Conservation (phyloP, 2,113 vertebrate species). For the Megalops atlanticus region DNA sequence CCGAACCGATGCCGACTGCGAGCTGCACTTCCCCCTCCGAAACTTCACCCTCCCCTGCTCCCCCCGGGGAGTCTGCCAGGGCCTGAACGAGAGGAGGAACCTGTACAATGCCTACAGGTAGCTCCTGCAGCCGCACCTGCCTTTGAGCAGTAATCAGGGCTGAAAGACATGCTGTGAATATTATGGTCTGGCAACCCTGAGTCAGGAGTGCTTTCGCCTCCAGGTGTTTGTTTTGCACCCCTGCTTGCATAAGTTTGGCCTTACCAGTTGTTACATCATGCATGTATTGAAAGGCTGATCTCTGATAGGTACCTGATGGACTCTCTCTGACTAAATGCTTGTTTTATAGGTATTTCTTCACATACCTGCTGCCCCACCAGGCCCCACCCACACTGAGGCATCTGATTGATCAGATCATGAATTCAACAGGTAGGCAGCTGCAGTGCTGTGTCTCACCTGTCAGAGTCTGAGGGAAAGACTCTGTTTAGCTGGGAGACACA, state of each 20-base stretch:
- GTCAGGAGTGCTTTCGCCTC: neutral
- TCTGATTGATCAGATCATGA: slow-evolving; percentile 82
- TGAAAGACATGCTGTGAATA: neutral
- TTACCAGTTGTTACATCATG: too few species aligned
- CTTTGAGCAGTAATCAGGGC: neutral
- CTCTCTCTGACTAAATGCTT: slow-evolving; percentile 35
- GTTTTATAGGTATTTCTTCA: slow-evolving; percentile 86
- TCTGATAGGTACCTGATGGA: slow-evolving; percentile 46
- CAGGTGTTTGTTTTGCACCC: neutral
- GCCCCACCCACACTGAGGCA: slow-evolving; percentile 77
- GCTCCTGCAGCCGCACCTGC: neutral
- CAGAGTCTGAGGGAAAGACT: neutral
- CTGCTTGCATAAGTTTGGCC: neutral
- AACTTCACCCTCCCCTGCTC: slow-evolving; percentile 79
- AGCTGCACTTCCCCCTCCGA: slow-evolving; percentile 77
- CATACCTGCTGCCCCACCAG: slow-evolving; percentile 87
- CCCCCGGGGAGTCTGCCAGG: slow-evolving; percentile 64
- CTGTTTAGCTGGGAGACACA: neutral
- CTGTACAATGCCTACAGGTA: slow-evolving; percentile 91
- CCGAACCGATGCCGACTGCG: slow-evolving; percentile 72
- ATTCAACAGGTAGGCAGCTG: slow-evolving; percentile 80
- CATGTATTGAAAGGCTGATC: slow-evolving; percentile 18
- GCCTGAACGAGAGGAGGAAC: slow-evolving; percentile 85
- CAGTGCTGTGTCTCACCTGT: slow-evolving; percentile 6
- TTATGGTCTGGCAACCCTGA: neutral